phyloP scores from a whole-genome alignment of 2,888 invertebrate species.

The Amiota minor region DNA sequence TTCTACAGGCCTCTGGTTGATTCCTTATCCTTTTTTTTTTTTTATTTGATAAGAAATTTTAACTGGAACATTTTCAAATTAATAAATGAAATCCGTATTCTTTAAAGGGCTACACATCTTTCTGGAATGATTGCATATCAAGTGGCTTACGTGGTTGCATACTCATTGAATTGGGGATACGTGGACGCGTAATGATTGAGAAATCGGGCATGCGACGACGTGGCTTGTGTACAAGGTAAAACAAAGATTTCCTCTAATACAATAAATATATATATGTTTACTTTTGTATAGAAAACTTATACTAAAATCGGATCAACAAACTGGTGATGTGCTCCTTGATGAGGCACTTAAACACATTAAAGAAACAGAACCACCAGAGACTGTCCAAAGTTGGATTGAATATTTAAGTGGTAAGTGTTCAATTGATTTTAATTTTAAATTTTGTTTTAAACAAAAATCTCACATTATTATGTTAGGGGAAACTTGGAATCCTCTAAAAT shows the following conservation, averaged over 20 bases:
- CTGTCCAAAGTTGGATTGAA: constrained; percentile 99
- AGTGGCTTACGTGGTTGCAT: constrained; percentile 99
- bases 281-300: constrained; percentile 79
- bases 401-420: constrained; percentile 90
- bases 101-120: constrained; percentile 95
- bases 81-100: neutral
- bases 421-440: neutral
- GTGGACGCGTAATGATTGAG: constrained; percentile 96
- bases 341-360: constrained; percentile 98
- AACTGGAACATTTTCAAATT: no score
- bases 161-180: constrained; percentile 94
- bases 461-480: constrained; percentile 80
- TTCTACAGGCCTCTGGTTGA: no score
- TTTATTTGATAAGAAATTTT: neutral
- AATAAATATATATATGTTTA: constrained; percentile 17
- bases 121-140: constrained; percentile 99
- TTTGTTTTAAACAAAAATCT: neutral
- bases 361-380: constrained; percentile 97
- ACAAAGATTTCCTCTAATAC: no score
- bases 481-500: constrained; percentile 99
- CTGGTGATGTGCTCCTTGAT: constrained; percentile 96
- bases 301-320: constrained; percentile 90
- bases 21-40: neutral
- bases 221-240: constrained; percentile 88
- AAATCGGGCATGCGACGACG: constrained; percentile 96